These are phyloP conservation scores for Myotis lucifugus DNA, from an alignment of 2,113 vertebrate genomes.

Conservation along the genomic window DNA sequence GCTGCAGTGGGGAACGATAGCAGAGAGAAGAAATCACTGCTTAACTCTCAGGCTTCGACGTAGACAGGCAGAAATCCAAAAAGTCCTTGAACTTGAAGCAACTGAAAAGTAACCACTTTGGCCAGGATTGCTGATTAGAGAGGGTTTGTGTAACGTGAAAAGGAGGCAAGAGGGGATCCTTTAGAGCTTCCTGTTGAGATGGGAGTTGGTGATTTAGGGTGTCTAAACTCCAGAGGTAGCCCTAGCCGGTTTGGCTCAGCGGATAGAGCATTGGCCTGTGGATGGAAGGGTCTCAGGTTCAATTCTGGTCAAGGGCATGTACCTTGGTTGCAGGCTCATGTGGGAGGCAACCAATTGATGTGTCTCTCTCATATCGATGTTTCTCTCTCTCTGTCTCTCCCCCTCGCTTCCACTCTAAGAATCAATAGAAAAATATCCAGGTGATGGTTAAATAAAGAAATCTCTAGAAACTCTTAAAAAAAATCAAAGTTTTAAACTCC, in stretches of 20 bases:
- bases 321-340: too few species aligned
- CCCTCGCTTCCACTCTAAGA: too few species aligned
- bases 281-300: too few species aligned
- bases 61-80: not conserved
- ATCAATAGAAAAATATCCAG: too few species aligned
- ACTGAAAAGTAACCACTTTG: not conserved
- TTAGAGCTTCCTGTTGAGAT: not conserved
- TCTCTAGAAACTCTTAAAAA: too few species aligned
- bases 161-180: not conserved
- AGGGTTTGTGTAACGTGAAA: not conserved
- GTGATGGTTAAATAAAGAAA: too few species aligned
- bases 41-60: not conserved
- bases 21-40: not conserved
- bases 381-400: too few species aligned
- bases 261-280: too few species aligned
- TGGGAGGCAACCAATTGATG: too few species aligned
- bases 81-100: constrained; percentile 1
- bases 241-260: too few species aligned
- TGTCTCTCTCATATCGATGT: too few species aligned
- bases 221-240: not conserved
- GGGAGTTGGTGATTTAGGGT: not conserved
- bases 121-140: not conserved
- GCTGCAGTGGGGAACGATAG: not conserved
- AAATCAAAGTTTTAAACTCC: not conserved
- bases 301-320: too few species aligned